Conservation (phyloP, 2,113 vertebrate species). For the Hydrochoerus hydrochaeris region DNA sequence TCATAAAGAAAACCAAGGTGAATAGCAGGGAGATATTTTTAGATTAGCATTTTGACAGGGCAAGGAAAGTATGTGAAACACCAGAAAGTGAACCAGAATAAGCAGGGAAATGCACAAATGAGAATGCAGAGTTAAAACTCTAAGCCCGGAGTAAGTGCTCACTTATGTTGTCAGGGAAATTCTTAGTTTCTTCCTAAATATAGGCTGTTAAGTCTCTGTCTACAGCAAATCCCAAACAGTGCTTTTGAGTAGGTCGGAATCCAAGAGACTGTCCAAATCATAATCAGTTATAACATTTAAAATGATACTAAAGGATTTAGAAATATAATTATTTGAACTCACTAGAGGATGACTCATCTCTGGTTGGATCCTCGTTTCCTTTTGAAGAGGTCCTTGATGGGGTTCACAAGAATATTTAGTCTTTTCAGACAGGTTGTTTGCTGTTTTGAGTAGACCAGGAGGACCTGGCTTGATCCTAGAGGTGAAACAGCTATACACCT, state of each 20-base stretch:
- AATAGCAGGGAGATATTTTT: neutral
- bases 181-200: neutral
- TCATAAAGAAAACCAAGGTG: neutral
- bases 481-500: neutral
- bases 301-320: neutral
- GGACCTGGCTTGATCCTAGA: neutral
- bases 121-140: neutral
- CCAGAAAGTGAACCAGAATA: neutral
- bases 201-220: neutral
- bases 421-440: neutral
- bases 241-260: neutral
- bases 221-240: neutral
- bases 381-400: neutral
- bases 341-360: neutral
- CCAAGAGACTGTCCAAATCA: neutral
- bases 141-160: neutral
- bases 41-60: neutral
- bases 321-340: neutral
- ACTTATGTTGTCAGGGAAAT: neutral
- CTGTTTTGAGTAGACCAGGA: neutral
- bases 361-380: neutral
- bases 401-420: neutral
- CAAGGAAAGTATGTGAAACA: neutral
- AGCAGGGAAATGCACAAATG: neutral
- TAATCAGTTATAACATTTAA: neutral